A percentile compares a stretch with the other conserved stretches of the same genome.
phyloP scores from a whole-genome alignment of 2,888 invertebrate genomes.

The Dasysyrphus tricinctus region DNA sequence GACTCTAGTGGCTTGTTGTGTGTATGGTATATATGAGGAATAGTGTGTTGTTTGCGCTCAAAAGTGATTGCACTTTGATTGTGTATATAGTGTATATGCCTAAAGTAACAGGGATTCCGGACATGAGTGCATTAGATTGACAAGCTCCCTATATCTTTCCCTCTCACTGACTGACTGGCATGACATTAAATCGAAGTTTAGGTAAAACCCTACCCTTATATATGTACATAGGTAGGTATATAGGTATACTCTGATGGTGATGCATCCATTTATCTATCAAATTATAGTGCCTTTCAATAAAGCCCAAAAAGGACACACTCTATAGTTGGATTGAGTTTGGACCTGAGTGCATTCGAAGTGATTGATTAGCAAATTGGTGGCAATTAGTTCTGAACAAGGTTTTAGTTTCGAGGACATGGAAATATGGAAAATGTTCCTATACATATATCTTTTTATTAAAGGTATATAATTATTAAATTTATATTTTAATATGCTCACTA shows the following conservation, averaged over 20 bases:
- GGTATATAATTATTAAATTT: slow-evolving; percentile 18
- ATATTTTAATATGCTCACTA: slow-evolving; percentile 26
- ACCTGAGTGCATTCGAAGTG: slow-evolving; percentile 40
- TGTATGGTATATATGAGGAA: not conserved
- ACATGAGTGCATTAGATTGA: slow-evolving; percentile 54
- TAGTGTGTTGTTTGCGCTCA: slow-evolving; percentile 46
- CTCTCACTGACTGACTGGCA: not conserved
- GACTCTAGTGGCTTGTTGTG: slow-evolving; percentile 29
- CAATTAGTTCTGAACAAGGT: slow-evolving; percentile 37
- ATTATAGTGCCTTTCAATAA: slow-evolving; percentile 42
- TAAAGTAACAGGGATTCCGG: slow-evolving; percentile 7
- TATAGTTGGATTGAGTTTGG: not conserved
- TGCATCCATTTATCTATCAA: slow-evolving; percentile 47
- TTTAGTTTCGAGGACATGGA: not conserved
- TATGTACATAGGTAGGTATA: not conserved
- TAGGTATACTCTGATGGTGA: slow-evolving; percentile 9
- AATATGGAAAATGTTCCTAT: not conserved
- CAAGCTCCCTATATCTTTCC: slow-evolving; percentile 23
- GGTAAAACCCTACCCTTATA: not conserved
- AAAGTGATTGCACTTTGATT: slow-evolving; percentile 55
- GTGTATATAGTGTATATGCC: not conserved
- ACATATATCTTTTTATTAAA: too few relatives aligned
- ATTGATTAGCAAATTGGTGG: slow-evolving; percentile 62
- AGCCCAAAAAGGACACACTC: slow-evolving; percentile 7
- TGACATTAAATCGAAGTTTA: slow-evolving; percentile 25